Percentiles rank a stretch among this genome's conserved stretches.
These are phyloP conservation scores for Eugnorisma glareosa DNA, from an alignment of 2,888 invertebrate species.

Conservation along the genomic window DNA sequence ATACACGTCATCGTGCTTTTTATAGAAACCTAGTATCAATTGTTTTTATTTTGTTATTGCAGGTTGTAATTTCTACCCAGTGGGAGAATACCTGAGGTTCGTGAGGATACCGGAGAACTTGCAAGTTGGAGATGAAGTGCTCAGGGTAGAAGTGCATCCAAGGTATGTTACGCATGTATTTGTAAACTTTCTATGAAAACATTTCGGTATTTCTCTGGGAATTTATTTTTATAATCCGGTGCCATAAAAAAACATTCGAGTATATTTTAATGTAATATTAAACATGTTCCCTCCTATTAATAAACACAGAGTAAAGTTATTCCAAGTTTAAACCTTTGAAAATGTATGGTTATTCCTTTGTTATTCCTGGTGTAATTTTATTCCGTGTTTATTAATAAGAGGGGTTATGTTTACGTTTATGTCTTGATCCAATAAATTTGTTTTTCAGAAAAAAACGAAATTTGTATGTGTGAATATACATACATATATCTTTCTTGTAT, in stretches of 20 bases:
- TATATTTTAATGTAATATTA: not conserved
- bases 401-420: no score
- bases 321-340: no score
- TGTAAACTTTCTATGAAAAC: not conserved
- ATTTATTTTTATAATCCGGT: not conserved
- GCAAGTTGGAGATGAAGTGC: slow-evolving; percentile 94
- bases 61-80: slow-evolving; percentile 96
- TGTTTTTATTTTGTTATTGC: slow-evolving; percentile 72
- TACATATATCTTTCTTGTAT: no score
- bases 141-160: slow-evolving; percentile 95
- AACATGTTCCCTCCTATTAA: no score
- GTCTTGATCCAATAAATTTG: no score
- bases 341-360: no score
- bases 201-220: not conserved
- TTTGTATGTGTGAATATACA: no score
- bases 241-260: not conserved
- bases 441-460: not conserved
- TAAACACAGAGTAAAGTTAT: no score
- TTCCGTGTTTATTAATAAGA: no score
- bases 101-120: slow-evolving; percentile 96
- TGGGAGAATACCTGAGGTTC: slow-evolving; percentile 95
- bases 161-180: slow-evolving; percentile 81
- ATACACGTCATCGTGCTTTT: not conserved
- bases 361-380: no score
- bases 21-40: not conserved